Conservation (phyloP, 2,888 invertebrate genomes). For the Zelleria hepariella region DNA sequence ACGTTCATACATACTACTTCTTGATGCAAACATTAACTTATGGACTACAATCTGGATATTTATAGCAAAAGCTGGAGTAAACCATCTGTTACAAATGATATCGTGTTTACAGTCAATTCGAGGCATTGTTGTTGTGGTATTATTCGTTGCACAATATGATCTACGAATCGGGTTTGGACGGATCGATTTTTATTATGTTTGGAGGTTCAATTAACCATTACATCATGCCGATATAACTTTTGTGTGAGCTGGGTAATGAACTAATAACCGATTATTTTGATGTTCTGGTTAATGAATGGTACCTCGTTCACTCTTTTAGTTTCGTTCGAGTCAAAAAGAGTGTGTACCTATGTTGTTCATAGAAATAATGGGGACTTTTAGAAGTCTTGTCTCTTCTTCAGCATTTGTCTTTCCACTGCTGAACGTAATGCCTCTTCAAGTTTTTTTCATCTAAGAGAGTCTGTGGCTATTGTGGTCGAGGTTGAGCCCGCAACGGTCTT, state of each 20-base stretch:
- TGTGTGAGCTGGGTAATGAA: neutral
- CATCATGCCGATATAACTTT: neutral
- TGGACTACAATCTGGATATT: no score
- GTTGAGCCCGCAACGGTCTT: no score
- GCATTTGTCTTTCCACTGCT: no score
- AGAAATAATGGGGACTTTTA: neutral
- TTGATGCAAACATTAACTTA: no score
- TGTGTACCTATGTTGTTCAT: no score
- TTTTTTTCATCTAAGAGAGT: no score
- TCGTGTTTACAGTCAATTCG: neutral
- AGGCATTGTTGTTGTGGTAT: neutral
- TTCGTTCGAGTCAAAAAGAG: no score
- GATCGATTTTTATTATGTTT: neutral
- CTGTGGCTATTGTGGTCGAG: no score
- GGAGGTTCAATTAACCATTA: neutral
- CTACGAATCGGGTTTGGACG: neutral
- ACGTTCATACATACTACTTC: no score
- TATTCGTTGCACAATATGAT: neutral
- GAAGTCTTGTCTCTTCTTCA: neutral
- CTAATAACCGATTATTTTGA: neutral
- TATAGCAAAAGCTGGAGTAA: neutral
- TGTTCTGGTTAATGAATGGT: no score
- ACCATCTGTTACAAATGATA: neutral
- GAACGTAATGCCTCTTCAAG: no score
- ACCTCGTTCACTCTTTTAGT: no score